A percentile compares a stretch with the other conserved stretches of the same genome.
Conservation (phyloP, 2,888 invertebrate species). For the Lycophotia porphyrea region DNA sequence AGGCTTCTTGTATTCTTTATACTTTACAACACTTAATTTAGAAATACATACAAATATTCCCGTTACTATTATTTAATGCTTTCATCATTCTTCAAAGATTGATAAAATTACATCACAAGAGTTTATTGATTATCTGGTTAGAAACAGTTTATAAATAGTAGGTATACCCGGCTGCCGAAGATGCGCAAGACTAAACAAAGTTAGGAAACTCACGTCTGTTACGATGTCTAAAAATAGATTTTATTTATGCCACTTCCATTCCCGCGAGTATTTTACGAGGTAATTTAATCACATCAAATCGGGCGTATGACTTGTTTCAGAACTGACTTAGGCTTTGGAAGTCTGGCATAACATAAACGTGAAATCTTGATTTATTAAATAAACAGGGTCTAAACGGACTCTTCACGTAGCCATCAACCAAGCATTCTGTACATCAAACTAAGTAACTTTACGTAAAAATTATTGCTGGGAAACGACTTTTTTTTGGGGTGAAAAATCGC, state of each 20-base stretch:
- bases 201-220: constrained; percentile 9
- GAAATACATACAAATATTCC: background rate
- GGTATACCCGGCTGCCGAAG: background rate
- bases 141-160: constrained; percentile 2
- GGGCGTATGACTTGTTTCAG: constrained; percentile 10
- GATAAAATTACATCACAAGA: background rate
- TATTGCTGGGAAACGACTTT: too few species aligned
- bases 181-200: constrained; percentile 17
- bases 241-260: constrained; percentile 25
- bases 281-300: constrained; percentile 32
- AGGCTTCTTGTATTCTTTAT: background rate
- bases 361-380: too few species aligned
- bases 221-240: constrained; percentile 35
- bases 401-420: too few species aligned
- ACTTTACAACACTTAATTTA: background rate
- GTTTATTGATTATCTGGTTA: background rate
- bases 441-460: too few species aligned
- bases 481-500: too few species aligned
- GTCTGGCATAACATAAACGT: constrained; percentile 1
- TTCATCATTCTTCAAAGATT: too few species aligned
- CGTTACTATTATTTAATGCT: too few species aligned
- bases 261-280: constrained; percentile 7
- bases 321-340: background rate
- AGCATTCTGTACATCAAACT: too few species aligned
- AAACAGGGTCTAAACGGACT: too few species aligned